Conservation (phyloP, 2,113 vertebrate species). For the Lanius collurio region DNA sequence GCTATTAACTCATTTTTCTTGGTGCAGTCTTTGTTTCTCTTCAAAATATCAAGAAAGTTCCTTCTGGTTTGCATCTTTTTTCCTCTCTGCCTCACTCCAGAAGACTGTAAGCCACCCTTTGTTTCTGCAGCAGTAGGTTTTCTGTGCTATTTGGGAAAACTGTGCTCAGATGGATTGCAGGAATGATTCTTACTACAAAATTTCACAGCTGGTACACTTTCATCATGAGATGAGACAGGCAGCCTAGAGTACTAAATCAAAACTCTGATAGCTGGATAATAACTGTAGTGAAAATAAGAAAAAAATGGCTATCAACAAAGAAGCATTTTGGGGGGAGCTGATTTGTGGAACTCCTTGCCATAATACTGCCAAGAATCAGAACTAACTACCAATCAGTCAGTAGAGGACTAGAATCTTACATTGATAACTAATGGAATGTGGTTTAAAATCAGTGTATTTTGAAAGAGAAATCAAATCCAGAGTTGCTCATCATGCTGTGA, state of each 20-base stretch:
- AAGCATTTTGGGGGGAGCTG: neutral
- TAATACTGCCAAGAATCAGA: neutral
- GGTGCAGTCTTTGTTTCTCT: constrained; percentile 59
- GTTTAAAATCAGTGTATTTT: neutral
- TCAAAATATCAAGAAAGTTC: constrained; percentile 50
- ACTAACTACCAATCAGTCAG: neutral
- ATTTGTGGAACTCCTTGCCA: neutral
- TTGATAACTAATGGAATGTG: neutral
- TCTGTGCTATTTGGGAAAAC: constrained; percentile 13
- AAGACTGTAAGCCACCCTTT: constrained; percentile 9
- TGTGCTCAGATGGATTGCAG: neutral
- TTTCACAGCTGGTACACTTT: neutral
- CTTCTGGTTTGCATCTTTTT: constrained; percentile 56
- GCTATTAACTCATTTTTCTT: constrained; percentile 48
- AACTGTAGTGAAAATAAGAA: neutral
- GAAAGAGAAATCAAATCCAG: neutral
- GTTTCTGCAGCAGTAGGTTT: constrained; percentile 7
- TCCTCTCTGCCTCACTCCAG: constrained; percentile 42
- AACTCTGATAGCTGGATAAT: neutral
- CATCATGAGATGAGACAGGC: neutral
- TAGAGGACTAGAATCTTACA: neutral
- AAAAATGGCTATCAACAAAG: neutral
- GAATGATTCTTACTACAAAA: constrained; percentile 8
- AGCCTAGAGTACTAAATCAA: neutral
- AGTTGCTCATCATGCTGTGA: neutral